These are phyloP conservation scores for Lamprologus ornatipinnis DNA, from an alignment of 2,113 vertebrate species.

Conservation along the genomic window DNA sequence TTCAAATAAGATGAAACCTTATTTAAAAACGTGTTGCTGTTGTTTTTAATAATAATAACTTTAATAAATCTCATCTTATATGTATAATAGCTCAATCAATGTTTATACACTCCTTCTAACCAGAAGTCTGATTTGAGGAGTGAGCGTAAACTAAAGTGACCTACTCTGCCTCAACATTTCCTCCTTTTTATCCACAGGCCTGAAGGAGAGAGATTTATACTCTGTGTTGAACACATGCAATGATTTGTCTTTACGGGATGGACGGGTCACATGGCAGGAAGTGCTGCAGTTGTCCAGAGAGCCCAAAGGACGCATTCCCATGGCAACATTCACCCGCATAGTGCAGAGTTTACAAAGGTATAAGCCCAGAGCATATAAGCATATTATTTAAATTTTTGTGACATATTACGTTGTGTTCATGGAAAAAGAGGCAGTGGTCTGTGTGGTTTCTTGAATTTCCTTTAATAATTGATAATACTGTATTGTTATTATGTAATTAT, in stretches of 20 bases:
- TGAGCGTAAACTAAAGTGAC: neutral
- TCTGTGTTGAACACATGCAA: slow-evolving; percentile 70
- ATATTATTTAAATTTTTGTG: rapidly evolving
- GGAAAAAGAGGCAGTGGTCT: neutral
- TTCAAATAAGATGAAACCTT: neutral
- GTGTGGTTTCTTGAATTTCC: neutral
- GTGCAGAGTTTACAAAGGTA: slow-evolving; percentile 73
- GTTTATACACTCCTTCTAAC: neutral
- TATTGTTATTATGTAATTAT: neutral
- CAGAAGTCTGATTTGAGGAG: neutral
- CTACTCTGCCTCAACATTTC: neutral
- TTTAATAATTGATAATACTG: neutral
- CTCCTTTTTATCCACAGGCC: slow-evolving; percentile 54
- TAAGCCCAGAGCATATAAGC: neutral
- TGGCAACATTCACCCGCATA: slow-evolving; percentile 74
- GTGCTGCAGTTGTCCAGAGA: slow-evolving; percentile 52
- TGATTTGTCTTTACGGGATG: slow-evolving; percentile 29
- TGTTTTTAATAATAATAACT: neutral
- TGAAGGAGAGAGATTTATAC: slow-evolving; percentile 77
- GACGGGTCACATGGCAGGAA: slow-evolving; percentile 62
- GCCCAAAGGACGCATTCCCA: slow-evolving; percentile 62
- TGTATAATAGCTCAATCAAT: neutral
- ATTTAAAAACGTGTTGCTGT: neutral
- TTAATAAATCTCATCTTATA: neutral
- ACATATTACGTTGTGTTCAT: neutral